Conservation (phyloP, 2,797 vertebrate species). For the Tauraco hartlaubi region DNA sequence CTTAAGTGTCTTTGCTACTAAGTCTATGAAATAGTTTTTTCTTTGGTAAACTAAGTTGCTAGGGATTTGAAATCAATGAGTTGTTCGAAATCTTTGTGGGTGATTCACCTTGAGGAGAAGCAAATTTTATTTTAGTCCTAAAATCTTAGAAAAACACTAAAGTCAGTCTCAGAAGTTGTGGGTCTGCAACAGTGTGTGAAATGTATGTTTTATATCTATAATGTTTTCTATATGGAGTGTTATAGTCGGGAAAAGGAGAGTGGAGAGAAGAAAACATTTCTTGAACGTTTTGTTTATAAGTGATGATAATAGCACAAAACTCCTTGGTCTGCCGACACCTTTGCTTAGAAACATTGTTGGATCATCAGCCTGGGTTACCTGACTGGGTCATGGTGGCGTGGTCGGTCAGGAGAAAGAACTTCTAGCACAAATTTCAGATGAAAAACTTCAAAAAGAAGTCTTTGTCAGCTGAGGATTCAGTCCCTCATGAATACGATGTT, state of each 20-base stretch:
- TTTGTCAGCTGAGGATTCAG: conserved; percentile 13
- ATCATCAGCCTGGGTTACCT: not conserved
- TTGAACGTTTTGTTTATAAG: not conserved
- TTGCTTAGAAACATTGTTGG: not conserved
- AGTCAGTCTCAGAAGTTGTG: not conserved
- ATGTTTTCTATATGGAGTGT: not conserved
- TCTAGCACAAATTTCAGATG: not conserved
- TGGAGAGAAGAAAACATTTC: not conserved
- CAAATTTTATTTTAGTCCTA: not conserved
- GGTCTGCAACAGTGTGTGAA: not conserved
- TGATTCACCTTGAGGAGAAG: not conserved
- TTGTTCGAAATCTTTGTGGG: not conserved
- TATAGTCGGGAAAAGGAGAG: not conserved
- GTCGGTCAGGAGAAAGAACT: not conserved
- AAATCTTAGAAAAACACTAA: not conserved
- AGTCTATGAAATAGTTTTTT: not conserved
- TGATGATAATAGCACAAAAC: not conserved
- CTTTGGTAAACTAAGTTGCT: not conserved
- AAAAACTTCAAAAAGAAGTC: conserved; percentile 13
- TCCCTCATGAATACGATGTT: not conserved
- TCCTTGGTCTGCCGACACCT: not conserved
- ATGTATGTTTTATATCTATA: not conserved
- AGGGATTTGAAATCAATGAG: not conserved
- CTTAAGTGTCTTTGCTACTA: not conserved
- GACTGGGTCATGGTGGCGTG: not conserved